Conservation (phyloP, 2,113 vertebrate genomes). For the Progne subis region DNA sequence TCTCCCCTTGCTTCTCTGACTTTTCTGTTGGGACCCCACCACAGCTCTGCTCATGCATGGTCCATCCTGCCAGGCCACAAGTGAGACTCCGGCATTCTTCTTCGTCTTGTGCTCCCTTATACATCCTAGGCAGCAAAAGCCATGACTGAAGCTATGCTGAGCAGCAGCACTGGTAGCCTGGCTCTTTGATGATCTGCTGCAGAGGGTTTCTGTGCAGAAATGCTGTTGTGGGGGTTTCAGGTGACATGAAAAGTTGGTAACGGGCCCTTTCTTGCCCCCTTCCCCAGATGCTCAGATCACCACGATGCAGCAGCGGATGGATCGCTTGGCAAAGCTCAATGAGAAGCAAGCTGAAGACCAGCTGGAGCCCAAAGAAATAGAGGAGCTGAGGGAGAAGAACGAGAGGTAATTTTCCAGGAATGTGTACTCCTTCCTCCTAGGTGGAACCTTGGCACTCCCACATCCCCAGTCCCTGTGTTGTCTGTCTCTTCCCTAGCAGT, state of each 20-base stretch:
- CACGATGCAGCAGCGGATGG: slow-evolving; percentile 82
- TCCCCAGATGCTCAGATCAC: slow-evolving; percentile 79
- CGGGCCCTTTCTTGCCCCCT: accelerated
- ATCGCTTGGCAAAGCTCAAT: slow-evolving; percentile 79
- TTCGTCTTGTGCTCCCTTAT: background rate
- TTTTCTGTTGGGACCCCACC: background rate
- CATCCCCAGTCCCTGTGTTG: accelerated
- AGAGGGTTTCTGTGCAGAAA: background rate
- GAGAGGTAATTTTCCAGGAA: slow-evolving; percentile 68
- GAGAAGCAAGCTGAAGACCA: slow-evolving; percentile 71
- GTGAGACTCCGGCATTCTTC: background rate
- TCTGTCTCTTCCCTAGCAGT: background rate
- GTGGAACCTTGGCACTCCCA: background rate
- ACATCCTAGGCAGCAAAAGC: background rate
- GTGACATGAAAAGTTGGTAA: background rate
- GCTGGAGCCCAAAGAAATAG: slow-evolving; percentile 74
- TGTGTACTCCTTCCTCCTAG: accelerated
- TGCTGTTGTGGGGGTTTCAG: background rate
- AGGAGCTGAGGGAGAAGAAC: slow-evolving; percentile 81
- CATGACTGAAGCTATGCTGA: background rate
- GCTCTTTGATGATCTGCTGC: background rate
- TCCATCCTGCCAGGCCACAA: background rate
- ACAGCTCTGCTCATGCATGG: accelerated
- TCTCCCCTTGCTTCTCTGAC: background rate
- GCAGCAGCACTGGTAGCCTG: background rate